Evolutionary conservation across 2,113 vertebrate species (phyloP).

Genomic region (Saimiri boliviensis): DNA sequence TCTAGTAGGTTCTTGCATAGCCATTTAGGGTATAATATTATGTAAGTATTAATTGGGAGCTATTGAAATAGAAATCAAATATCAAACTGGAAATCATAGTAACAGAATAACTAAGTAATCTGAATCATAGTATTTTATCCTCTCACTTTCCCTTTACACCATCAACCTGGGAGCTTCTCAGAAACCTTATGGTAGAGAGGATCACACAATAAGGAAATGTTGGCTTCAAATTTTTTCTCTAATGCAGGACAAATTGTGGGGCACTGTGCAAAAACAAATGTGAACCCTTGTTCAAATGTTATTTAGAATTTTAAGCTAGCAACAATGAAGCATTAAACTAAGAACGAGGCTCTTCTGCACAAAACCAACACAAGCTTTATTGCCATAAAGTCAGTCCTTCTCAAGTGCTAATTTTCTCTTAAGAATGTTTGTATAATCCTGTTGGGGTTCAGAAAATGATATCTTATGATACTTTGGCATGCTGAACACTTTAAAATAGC

Average conservation of each 20-base stretch:
- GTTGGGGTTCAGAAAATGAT: not conserved
- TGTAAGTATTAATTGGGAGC: not conserved
- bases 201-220: not conserved
- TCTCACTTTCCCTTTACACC: not conserved
- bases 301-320: not conserved
- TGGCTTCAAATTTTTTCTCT: not conserved
- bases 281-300: not conserved
- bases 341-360: not conserved
- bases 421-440: not conserved
- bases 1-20: not conserved
- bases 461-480: not conserved
- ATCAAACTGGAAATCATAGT: not conserved
- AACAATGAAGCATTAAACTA: not conserved
- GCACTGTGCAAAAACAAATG: not conserved
- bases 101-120: not conserved
- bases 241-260: not conserved
- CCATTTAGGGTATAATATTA: not conserved
- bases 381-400: not conserved
- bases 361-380: not conserved
- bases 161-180: not conserved
- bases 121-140: not conserved
- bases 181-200: not conserved
- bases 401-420: not conserved
- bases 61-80: not conserved
- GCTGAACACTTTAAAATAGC: not conserved